Base-by-base conservation (phyloP, 2,113 vertebrate genomes). In the Electrona antarctica region DNA sequence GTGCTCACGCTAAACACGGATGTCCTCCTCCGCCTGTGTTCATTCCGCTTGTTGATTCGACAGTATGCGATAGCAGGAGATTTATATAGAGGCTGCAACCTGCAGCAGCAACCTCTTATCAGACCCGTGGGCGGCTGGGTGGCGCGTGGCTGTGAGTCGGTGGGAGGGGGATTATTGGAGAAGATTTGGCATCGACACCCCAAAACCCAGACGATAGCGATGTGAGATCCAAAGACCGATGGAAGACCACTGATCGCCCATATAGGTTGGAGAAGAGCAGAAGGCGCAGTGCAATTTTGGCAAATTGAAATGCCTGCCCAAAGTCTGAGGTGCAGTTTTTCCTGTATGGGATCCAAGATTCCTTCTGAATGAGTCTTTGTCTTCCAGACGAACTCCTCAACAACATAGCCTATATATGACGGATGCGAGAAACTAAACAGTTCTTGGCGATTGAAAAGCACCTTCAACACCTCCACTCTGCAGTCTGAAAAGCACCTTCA, bases 111-210 rank as follows among this genome's bases (percentile, higher is more conserved):
- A 58, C n/a, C 63, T 79, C 71, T 75, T 21, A 85, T 75, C 87
- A 88, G 87, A 90, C 86, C 86, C 81, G 89, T 90, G 87, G 89
- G 89, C 81, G 86, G 78, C 80, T 86, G 82, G 84, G 89, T 77
- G 33, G 86, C 73, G 80, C 47, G 47, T 15, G 48, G 62, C 9
- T 14, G 14, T 64, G 21, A 64, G 29, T 50, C 48, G 21, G 4
- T 11, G 48, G 62, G 47, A 50, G 6, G 48, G 45, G 41, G 76
- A 82, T 64, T 81, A 77, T 69, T 79, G 28, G 79, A 81, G 68
- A 64, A 71, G 67, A 85, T 78, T 67, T 81, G 77, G 61, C 60
- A 45, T 15, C 64, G 50, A 49, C 63, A 73, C 57, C 62, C 67
- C 62, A 51, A 68, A 60, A 60, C 51, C 73, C 28, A 69, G 82